A percentile compares a stretch with the other conserved stretches of the same genome.
Conservation (phyloP, 2,888 invertebrate genomes). For the Amphipoea lucens region DNA sequence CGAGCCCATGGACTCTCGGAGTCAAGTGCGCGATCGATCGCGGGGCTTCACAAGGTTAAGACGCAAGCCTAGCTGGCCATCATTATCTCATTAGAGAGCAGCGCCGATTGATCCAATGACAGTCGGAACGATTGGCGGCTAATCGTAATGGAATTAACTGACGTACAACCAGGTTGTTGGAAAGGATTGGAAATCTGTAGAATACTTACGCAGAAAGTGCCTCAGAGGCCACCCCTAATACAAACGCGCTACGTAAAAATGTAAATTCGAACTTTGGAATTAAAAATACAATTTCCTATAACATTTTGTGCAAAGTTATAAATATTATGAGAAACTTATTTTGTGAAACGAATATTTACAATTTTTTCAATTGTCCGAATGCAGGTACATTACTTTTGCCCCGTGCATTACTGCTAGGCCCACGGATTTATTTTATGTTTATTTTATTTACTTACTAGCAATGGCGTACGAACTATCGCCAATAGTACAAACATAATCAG, state of each 20-base stretch:
- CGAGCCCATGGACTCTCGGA: slow-evolving; percentile 22
- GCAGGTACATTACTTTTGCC: not conserved
- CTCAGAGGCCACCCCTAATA: no score
- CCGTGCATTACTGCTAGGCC: not conserved
- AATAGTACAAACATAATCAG: not conserved
- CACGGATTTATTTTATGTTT: not conserved
- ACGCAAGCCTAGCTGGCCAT: slow-evolving; percentile 60
- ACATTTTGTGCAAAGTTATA: not conserved
- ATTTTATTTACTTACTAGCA: not conserved
- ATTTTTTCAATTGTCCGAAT: not conserved
- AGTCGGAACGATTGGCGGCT: slow-evolving; percentile 31
- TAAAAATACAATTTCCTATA: not conserved
- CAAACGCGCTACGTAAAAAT: not conserved
- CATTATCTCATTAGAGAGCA: slow-evolving; percentile 74
- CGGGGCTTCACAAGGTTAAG: slow-evolving; percentile 79
- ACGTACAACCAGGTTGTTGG: not conserved
- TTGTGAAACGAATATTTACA: not conserved
- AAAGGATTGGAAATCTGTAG: not conserved
- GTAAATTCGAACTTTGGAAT: not conserved
- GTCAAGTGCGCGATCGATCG: slow-evolving; percentile 70
- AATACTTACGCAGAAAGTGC: not conserved
- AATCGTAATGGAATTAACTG: slow-evolving; percentile 35
- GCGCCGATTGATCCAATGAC: slow-evolving; percentile 42
- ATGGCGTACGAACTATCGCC: no score
- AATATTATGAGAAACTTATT: not conserved